Evolutionary conservation across 2,888 invertebrate genomes (phyloP).

Genomic region (Mesochorus sp.): DNA sequence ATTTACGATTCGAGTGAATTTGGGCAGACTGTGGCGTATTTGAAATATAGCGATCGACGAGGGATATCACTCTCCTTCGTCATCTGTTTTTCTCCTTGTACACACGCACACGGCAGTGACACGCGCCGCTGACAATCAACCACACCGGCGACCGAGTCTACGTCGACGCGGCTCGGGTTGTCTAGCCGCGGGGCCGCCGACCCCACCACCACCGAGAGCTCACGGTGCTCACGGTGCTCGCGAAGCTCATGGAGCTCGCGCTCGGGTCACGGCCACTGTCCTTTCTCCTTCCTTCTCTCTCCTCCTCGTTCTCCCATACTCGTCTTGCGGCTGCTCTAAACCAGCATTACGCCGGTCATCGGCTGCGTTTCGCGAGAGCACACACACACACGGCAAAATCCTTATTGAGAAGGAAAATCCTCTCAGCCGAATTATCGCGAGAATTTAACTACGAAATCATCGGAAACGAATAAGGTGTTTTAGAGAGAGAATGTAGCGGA

Average conservation of each 20-base stretch:
- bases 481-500: constrained; percentile 17
- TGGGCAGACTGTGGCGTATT: too few relatives aligned
- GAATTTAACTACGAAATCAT: too few relatives aligned
- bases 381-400: constrained; percentile 50
- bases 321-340: not conserved
- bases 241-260: constrained; percentile 69
- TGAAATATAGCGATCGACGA: too few relatives aligned
- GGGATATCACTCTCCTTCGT: too few relatives aligned
- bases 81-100: too few relatives aligned
- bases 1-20: too few relatives aligned
- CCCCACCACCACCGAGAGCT: constrained; percentile 77
- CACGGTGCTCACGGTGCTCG: too few relatives aligned
- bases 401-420: constrained; percentile 13
- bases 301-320: not conserved
- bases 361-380: constrained; percentile 51
- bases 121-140: constrained; percentile 38
- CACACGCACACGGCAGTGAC: constrained; percentile 43
- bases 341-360: constrained; percentile 53
- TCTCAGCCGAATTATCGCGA: too few relatives aligned
- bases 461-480: too few relatives aligned
- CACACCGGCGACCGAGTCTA: constrained; percentile 48
- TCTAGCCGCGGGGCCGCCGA: constrained; percentile 76
- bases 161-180: constrained; percentile 67
- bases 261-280: constrained; percentile 80
- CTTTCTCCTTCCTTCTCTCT: constrained; percentile 66